phyloP scores from a whole-genome alignment of 2,113 vertebrate genomes.

The Sinocyclocheilus maitianheensis region DNA sequence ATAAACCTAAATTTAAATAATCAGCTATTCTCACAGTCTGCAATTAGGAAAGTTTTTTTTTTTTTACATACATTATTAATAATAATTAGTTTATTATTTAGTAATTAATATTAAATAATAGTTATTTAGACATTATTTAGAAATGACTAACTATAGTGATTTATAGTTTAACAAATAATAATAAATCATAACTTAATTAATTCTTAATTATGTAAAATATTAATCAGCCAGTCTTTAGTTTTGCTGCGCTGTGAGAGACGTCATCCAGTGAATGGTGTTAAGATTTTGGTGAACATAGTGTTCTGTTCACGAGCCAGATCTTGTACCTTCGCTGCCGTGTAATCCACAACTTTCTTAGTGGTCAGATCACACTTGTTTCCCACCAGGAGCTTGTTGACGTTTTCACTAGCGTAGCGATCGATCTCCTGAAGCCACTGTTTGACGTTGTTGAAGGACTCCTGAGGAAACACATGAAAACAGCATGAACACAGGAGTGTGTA shows the following conservation, averaged over 20 bases:
- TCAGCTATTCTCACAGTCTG: too few species aligned
- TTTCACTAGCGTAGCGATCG: constrained; percentile 97
- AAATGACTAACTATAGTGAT: too few species aligned
- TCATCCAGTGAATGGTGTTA: not conserved
- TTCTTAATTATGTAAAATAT: not conserved
- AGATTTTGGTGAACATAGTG: not conserved
- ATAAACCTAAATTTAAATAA: too few species aligned
- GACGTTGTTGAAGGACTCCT: constrained; percentile 98
- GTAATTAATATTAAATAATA: too few species aligned
- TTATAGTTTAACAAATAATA: too few species aligned
- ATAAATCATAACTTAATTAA: not conserved
- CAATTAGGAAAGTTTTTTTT: too few species aligned
- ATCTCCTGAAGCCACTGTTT: constrained; percentile 99
- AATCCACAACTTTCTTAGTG: constrained; percentile 97
- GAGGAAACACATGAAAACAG: not conserved
- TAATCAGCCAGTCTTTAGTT: not conserved
- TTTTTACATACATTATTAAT: too few species aligned
- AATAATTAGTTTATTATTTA: too few species aligned
- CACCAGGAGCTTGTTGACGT: constrained; percentile 98
- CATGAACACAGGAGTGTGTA: not conserved
- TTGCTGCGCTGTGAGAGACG: too few species aligned
- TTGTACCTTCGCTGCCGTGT: constrained; percentile 92
- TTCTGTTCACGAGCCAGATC: not conserved
- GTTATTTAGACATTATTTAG: too few species aligned
- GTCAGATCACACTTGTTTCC: constrained; percentile 98